Conservation (phyloP, 2,888 invertebrate species). For the Mechanitis messenoides region DNA sequence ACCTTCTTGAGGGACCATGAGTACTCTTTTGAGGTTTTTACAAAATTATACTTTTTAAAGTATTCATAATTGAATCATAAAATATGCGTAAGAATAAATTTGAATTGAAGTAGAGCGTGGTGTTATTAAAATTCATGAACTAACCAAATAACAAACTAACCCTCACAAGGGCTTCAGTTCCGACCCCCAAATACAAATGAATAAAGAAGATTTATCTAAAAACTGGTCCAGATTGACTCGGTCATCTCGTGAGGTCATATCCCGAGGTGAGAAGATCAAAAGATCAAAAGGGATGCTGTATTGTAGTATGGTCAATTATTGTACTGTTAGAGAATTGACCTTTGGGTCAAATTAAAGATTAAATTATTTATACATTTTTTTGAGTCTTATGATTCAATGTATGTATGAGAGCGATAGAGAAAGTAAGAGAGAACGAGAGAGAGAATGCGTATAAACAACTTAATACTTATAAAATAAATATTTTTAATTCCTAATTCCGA, state of each 20-base stretch:
- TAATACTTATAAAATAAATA: not conserved
- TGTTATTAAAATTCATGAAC: too few relatives aligned
- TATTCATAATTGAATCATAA: too few relatives aligned
- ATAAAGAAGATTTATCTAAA: not conserved
- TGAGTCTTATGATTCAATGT: not conserved
- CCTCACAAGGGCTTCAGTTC: too few relatives aligned
- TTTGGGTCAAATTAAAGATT: not conserved
- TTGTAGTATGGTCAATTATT: conserved; percentile 7
- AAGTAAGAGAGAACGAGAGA: not conserved
- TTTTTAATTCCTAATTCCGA: not conserved
- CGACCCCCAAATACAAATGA: not conserved
- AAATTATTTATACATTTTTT: not conserved
- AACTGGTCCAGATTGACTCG: conserved; percentile 25
- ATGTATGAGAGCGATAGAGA: not conserved
- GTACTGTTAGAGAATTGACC: conserved; percentile 2
- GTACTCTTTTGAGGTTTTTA: too few relatives aligned
- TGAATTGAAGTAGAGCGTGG: too few relatives aligned
- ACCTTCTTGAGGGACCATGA: too few relatives aligned
- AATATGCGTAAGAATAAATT: too few relatives aligned
- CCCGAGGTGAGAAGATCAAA: conserved; percentile 19
- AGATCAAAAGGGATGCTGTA: conserved; percentile 22
- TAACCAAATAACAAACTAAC: too few relatives aligned
- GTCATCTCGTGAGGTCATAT: conserved; percentile 30
- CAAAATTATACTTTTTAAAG: too few relatives aligned
- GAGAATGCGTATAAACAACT: not conserved